Conservation (phyloP, 1,140 invertebrate genomes). For the Zaprionus taronus region DNA sequence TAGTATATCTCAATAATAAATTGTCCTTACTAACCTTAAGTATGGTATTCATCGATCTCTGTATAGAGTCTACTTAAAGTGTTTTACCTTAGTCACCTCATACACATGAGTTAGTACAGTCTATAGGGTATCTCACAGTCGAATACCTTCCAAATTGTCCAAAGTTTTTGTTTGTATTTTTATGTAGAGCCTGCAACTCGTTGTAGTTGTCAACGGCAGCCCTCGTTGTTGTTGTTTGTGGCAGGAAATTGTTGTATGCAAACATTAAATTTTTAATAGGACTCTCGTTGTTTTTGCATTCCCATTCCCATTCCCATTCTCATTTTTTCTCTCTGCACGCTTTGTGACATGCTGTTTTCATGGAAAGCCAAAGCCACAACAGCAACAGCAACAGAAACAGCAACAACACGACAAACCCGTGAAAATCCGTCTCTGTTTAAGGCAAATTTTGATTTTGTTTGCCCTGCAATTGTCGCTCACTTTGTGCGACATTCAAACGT, state of each 20-base stretch:
- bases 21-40: too few relatives aligned
- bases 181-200: slow-evolving; percentile 43
- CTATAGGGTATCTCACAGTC: neutral
- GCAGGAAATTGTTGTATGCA: slow-evolving; percentile 77
- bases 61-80: too few relatives aligned
- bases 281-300: slow-evolving; percentile 44
- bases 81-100: too few relatives aligned
- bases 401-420: slow-evolving; percentile 7
- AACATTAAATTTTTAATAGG: slow-evolving; percentile 78
- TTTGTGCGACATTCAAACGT: neutral
- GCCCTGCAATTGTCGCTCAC: slow-evolving; percentile 26
- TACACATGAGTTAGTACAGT: too few relatives aligned
- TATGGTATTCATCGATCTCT: too few relatives aligned
- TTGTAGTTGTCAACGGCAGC: slow-evolving; percentile 70
- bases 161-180: slow-evolving; percentile 16
- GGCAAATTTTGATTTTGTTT: slow-evolving; percentile 37
- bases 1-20: neutral
- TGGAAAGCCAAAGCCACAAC: slow-evolving; percentile 12
- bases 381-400: neutral
- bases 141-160: too few relatives aligned
- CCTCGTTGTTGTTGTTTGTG: slow-evolving; percentile 28
- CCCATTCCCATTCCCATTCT: neutral
- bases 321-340: slow-evolving; percentile 8
- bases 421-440: slow-evolving; percentile 26
- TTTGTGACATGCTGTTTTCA: slow-evolving; percentile 37